Evolutionary conservation across 2,113 vertebrate species (phyloP).

Genomic region (Polypterus senegalus): DNA sequence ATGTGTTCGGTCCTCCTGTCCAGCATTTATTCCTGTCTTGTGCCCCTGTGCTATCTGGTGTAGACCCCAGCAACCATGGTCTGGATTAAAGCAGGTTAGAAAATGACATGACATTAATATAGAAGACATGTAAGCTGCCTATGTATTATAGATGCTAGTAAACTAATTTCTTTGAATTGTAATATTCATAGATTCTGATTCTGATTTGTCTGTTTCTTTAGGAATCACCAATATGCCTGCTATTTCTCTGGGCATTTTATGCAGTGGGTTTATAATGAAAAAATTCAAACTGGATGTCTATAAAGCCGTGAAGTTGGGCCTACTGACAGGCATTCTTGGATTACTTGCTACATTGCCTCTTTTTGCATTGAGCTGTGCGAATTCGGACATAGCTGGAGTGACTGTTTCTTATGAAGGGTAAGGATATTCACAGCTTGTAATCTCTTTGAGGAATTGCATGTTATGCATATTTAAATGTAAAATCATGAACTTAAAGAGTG

Average conservation of each 20-base stretch:
- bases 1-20: no score
- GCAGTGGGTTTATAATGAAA: constrained; percentile 82
- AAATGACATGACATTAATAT: no score
- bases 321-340: constrained; percentile 49
- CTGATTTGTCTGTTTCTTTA: constrained; percentile 28
- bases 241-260: constrained; percentile 73
- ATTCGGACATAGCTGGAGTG: constrained; percentile 68
- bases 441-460: no score
- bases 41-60: no score
- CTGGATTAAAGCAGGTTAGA: no score
- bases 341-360: constrained; percentile 58
- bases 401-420: constrained; percentile 78
- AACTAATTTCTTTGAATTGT: no score
- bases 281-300: constrained; percentile 70
- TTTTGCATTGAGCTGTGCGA: constrained; percentile 66
- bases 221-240: constrained; percentile 78
- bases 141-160: neutral
- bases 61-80: no score
- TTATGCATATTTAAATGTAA: no score
- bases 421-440: constrained; percentile 11
- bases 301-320: constrained; percentile 62
- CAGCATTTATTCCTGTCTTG: no score
- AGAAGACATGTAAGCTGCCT: no score
- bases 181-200: no score
- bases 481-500: no score